These are phyloP conservation scores for Chauna torquata DNA, from an alignment of 2,113 vertebrate genomes.

Conservation along the genomic window DNA sequence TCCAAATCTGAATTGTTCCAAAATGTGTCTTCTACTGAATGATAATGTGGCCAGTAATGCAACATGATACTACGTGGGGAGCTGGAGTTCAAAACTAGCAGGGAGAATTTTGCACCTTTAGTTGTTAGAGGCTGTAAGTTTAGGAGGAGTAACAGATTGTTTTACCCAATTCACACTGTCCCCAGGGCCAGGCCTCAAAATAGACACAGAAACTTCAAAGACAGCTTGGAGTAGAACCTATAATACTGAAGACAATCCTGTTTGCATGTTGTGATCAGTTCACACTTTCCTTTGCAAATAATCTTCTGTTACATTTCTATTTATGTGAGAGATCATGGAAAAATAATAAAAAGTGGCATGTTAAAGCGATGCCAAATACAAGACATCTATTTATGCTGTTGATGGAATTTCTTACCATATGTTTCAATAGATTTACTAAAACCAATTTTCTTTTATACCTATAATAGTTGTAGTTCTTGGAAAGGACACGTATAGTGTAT, in stretches of 20 bases:
- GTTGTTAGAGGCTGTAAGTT: not conserved
- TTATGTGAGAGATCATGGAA: not conserved
- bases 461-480: not conserved
- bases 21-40: constrained; percentile 59
- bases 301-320: not conserved
- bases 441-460: not conserved
- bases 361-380: constrained; percentile 36
- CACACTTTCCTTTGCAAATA: constrained; percentile 17
- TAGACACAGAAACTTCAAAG: not conserved
- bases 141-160: not conserved
- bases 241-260: not conserved
- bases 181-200: not conserved
- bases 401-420: constrained; percentile 21
- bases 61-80: not conserved
- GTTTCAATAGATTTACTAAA: constrained; percentile 10
- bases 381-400: constrained; percentile 48
- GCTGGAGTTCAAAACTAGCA: not conserved
- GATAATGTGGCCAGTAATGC: not conserved
- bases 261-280: constrained; percentile 12
- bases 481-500: not conserved
- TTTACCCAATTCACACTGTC: not conserved
- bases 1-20: constrained; percentile 74
- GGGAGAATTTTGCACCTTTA: not conserved
- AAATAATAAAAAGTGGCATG: constrained; percentile 53
- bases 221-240: not conserved